Conservation (phyloP, 2,888 invertebrate species). For the Melieria picta region DNA sequence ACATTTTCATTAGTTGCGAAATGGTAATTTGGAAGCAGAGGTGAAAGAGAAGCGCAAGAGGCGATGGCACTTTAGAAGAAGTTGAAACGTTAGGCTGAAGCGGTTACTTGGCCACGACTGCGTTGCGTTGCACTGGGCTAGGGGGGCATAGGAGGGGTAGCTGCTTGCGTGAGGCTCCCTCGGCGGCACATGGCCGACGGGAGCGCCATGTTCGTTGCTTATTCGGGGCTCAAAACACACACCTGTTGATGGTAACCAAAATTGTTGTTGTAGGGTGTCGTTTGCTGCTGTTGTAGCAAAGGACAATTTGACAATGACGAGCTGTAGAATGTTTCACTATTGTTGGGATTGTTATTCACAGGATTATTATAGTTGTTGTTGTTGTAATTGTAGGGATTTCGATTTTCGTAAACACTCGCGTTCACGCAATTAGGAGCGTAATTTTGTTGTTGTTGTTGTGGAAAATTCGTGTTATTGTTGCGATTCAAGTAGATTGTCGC, state of each 20-base stretch:
- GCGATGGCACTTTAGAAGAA: neutral
- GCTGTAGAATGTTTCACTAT: slow-evolving; percentile 27
- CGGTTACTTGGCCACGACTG: neutral
- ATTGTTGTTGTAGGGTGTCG: slow-evolving; percentile 41
- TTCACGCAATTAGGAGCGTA: slow-evolving; percentile 39
- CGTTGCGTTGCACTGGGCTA: too few relatives aligned
- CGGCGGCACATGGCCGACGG: too few relatives aligned
- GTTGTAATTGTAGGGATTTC: slow-evolving; percentile 42
- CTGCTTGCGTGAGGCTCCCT: too few relatives aligned
- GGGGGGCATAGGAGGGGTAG: too few relatives aligned
- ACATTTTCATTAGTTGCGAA: slow-evolving; percentile 62
- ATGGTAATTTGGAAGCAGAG: slow-evolving; percentile 27
- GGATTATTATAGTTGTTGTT: slow-evolving; percentile 35
- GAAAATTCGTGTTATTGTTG: slow-evolving; percentile 43
- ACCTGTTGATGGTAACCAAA: slow-evolving; percentile 60
- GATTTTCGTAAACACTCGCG: slow-evolving; percentile 39
- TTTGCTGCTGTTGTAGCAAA: slow-evolving; percentile 27
- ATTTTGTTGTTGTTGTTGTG: slow-evolving; percentile 45
- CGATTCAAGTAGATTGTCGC: slow-evolving; percentile 50
- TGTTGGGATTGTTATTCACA: slow-evolving; percentile 34
- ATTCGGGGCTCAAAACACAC: slow-evolving; percentile 44
- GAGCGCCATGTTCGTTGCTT: too few relatives aligned
- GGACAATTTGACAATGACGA: slow-evolving; percentile 31
- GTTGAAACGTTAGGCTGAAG: slow-evolving; percentile 3
- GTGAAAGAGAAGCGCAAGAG: neutral